Base-by-base conservation (phyloP, 2,797 vertebrate species). In the Notoglanidium macrostoma region DNA sequence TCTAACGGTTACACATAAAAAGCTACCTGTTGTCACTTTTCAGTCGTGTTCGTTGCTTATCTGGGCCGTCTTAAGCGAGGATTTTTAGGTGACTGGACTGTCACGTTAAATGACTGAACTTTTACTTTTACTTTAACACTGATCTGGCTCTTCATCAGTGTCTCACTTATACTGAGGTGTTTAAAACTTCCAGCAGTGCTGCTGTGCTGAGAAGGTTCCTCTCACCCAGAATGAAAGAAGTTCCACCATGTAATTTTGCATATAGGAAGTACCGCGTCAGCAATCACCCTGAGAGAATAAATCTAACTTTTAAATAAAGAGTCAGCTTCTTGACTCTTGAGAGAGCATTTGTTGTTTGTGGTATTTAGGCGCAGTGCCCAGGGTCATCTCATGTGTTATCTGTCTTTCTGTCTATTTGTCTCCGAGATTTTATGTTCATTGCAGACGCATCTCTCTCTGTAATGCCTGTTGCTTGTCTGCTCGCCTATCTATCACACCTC, bases 381-480 rank as follows among this genome's bases (percentile, higher is more conserved):
- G 87, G 91, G 92, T 92, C 86, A 89, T 68, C 87, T 86, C 87
- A 86, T 78, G 70, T 83, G 77, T 74, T 72, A 70, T 78, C 80
- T 77, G 81, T 80, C 89, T 87, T 46, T 92, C 92, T 92, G 91
- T 92, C 92, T 93, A 91, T 94, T 92, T 92, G 93, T 91, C 91
- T 94, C 88, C 90, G 89, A 87, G 88, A 93, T 91, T 93, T 91
- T 86, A 87, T 79, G 89, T 89, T 91, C 87, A 86, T 91, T 91
- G 89, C 26, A 70, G 85, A 88, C 92, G 90, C 91, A 92, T 95
- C 93, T 91, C 92, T 96, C 94, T 95, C 91, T 92, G 86, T 93
- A 90, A 87, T 90, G 88, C 87, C 32, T 44, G 90, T 94, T 92
- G 93, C 91, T 92, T 90, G 93, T 92, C 92, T 91, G 89, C 91